These are phyloP conservation scores for Pseudomyrmex cubaensis DNA, from an alignment of 1,140 invertebrate genomes.

Conservation along the genomic window DNA sequence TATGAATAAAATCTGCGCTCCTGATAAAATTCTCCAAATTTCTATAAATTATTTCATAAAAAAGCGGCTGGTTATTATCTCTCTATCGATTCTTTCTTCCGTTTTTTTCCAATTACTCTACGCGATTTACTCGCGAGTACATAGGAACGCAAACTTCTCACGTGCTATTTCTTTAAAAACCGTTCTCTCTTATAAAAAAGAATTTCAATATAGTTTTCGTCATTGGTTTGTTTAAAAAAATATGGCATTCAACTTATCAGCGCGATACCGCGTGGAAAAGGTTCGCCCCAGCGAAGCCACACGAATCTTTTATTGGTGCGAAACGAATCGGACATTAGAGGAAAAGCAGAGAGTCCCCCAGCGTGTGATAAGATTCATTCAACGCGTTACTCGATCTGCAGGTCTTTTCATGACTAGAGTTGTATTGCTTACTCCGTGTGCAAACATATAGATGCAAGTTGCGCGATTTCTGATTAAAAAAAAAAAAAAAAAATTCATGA, in stretches of 20 bases:
- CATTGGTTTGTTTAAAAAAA: slow-evolving; percentile 9
- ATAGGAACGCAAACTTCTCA: slow-evolving; percentile 2
- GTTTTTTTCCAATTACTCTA: neutral
- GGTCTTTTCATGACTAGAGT: slow-evolving; percentile 78
- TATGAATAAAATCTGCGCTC: slow-evolving; percentile 58
- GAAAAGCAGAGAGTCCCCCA: slow-evolving; percentile 9
- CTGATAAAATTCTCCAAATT: slow-evolving; percentile 49
- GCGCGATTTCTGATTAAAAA: too few species aligned
- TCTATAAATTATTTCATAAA: slow-evolving; percentile 33
- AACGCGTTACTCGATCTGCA: neutral
- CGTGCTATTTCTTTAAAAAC: neutral
- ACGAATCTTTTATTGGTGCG: slow-evolving; percentile 21
- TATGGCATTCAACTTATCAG: neutral
- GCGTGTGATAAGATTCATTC: slow-evolving; percentile 8
- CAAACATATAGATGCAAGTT: too few species aligned
- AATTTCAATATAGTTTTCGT: neutral
- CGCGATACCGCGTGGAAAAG: slow-evolving; percentile 6
- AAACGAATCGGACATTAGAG: slow-evolving; percentile 25
- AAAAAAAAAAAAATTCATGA: neutral
- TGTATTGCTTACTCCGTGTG: slow-evolving; percentile 58
- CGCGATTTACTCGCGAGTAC: neutral
- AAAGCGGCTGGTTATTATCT: slow-evolving; percentile 7
- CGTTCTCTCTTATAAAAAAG: neutral
- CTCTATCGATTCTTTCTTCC: neutral
- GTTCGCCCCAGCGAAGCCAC: neutral